Base-by-base conservation (phyloP, 1,140 invertebrate species). In the Pseudomyrmex gracilis region DNA sequence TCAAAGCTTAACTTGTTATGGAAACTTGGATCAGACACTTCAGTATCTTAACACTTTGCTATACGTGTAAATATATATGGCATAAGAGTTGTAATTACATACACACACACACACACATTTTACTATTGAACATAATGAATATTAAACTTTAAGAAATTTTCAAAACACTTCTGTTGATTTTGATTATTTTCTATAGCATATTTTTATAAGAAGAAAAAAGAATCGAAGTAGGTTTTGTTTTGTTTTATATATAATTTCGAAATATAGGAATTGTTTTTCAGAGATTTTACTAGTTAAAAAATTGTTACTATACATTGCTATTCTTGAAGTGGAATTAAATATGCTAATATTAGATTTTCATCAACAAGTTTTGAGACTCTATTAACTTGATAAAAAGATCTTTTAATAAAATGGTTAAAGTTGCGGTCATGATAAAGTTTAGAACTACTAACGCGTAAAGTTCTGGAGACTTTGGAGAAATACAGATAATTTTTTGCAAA, bases 321-420 rank as follows among this genome's bases (percentile, higher is more conserved):
- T 12, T 57, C 57, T 47, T 78, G 24, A 55, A 78, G 57, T 58
- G 13, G 34, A 70, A 78, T 78, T 78, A 70, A 78, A 70, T 70
- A 78, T 70, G 43, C 17, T 17, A 78, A 43, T n/a, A 58, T 2
- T 43, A 55, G 64, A 10, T 2, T 80, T 58, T 12, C 45, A 71
- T 80, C 67, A 58, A 47, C n/a, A n/a, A 71, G 76, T 55, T 80
- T 80, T 73, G 49, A 63, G 68, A 71, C 57, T 15, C 47, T 47
- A 66, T 74, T 83, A 85, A 74, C 63, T 60, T 84, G 82, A 84
- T 67, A 78, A 78, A 71, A 84, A 53, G 55, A 13, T 47, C 17
- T 47, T 12, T 45, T 83, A 67, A 84, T 84, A 84, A 84, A 84
- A 84, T 84, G 82, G 63, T 63, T 80, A 74, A 84, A 84, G 74